Evolutionary conservation across 92 coral and sea anemone genomes (phyloP).

Genomic region (Porites evermanni): DNA sequence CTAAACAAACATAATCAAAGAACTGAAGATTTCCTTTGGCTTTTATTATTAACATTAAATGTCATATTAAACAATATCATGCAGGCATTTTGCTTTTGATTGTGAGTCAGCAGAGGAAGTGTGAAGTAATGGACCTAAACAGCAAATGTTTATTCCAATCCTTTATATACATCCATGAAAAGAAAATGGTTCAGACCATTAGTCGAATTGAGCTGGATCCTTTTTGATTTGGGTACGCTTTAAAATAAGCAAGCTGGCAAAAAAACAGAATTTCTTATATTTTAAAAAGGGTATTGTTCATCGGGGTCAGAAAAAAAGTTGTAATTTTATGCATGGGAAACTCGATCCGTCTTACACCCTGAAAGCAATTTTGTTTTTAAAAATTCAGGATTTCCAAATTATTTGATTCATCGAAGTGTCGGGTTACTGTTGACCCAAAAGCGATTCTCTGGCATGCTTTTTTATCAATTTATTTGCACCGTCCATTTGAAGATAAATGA

Average conservation of each 20-base stretch:
- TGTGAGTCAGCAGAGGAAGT: conserved; percentile 23
- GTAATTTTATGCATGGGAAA: conserved; percentile 1
- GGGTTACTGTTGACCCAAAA: background rate
- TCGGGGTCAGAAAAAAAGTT: background rate
- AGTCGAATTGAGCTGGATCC: background rate
- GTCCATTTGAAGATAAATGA: background rate
- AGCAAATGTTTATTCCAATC: conserved; percentile 10
- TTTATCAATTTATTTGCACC: background rate
- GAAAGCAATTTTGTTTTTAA: conserved; percentile 6
- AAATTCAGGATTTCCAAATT: conserved; percentile 30
- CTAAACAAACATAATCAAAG: conserved; percentile 55
- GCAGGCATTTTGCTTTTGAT: conserved; percentile 24
- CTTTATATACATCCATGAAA: background rate
- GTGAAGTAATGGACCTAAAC: conserved; percentile 36
- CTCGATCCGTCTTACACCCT: background rate
- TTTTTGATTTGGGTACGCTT: background rate
- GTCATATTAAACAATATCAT: conserved; percentile 42
- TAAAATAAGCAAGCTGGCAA: background rate
- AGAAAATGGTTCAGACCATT: background rate
- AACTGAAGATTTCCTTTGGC: conserved; percentile 19
- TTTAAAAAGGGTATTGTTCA: background rate
- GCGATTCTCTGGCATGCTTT: background rate
- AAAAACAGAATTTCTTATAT: no score
- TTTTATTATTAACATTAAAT: conserved; percentile 40
- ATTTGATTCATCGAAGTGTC: background rate